phyloP scores from a whole-genome alignment of 1,140 invertebrate genomes.

The Heterodera carotae region DNA sequence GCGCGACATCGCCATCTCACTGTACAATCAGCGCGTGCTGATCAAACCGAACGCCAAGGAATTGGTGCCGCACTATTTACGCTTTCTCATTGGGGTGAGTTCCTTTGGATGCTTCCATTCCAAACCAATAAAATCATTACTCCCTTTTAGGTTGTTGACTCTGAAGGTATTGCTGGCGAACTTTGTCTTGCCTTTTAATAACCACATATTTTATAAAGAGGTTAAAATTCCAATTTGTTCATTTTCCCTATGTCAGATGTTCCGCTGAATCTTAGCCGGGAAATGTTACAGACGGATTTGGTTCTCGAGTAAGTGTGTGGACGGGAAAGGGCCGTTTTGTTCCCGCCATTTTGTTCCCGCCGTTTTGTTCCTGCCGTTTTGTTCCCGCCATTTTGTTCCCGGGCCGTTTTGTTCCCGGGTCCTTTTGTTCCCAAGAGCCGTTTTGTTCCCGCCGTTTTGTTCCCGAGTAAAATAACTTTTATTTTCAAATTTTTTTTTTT shows the following conservation, averaged over 20 bases:
- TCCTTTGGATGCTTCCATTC: neutral
- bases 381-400: too few relatives aligned
- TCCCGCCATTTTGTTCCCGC: too few relatives aligned
- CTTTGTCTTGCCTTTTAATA: neutral
- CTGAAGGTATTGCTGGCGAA: neutral
- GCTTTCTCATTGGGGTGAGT: conserved; percentile 76
- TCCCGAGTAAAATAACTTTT: too few relatives aligned
- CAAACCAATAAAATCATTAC: neutral
- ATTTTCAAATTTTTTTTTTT: too few relatives aligned
- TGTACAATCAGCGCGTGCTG: conserved; percentile 73
- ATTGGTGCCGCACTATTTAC: conserved; percentile 49
- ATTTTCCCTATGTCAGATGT: conserved; percentile 73
- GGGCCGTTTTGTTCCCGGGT: too few relatives aligned
- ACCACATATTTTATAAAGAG: neutral
- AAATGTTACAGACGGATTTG: conserved; percentile 87
- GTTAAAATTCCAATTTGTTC: neutral
- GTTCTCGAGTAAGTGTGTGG: conserved; percentile 86
- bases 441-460: too few relatives aligned
- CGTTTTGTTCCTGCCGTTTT: too few relatives aligned
- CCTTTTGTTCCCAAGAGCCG: too few relatives aligned
- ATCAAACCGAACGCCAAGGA: conserved; percentile 58
- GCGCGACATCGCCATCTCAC: conserved; percentile 76
- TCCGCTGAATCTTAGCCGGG: conserved; percentile 90
- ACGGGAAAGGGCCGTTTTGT: too few relatives aligned
- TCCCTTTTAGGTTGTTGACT: conserved; percentile 1